Conservation (phyloP, 2,888 invertebrate species). For the Macrosoma leucophasiata region DNA sequence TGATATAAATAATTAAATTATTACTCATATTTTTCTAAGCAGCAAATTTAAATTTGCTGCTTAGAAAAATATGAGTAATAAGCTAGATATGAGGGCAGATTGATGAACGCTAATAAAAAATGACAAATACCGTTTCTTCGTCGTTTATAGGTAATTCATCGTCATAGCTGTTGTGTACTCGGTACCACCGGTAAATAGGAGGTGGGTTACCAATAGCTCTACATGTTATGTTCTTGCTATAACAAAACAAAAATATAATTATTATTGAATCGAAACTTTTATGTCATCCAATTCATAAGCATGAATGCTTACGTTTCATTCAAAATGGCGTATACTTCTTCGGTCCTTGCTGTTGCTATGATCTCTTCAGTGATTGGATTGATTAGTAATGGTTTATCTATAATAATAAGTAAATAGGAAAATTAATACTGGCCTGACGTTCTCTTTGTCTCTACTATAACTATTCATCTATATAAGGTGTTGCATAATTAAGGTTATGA, state of each 20-base stretch:
- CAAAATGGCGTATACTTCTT: slow-evolving; percentile 59
- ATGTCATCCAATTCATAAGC: neutral
- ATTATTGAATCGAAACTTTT: neutral
- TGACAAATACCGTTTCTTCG: slow-evolving; percentile 45
- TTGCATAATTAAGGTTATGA: no score
- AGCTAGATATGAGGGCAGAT: neutral
- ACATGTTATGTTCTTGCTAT: slow-evolving; percentile 60
- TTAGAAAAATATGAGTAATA: slow-evolving; percentile 1
- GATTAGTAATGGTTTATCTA: slow-evolving; percentile 58
- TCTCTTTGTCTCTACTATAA: no score
- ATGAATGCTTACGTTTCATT: slow-evolving; percentile 53
- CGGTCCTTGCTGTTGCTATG: slow-evolving; percentile 41
- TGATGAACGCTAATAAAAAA: no score
- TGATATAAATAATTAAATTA: neutral
- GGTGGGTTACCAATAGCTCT: slow-evolving; percentile 52
- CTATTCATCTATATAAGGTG: no score
- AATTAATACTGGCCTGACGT: no score
- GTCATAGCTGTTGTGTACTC: slow-evolving; percentile 33
- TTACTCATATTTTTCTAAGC: neutral
- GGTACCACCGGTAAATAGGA: slow-evolving; percentile 52
- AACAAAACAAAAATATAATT: slow-evolving; percentile 21
- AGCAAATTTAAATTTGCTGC: slow-evolving; percentile 1
- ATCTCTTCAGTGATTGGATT: slow-evolving; percentile 41
- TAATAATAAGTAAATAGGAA: slow-evolving; percentile 25
- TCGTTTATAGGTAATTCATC: slow-evolving; percentile 41